phyloP scores from a whole-genome alignment of 2,113 vertebrate genomes.

The Taurulus bubalis region DNA sequence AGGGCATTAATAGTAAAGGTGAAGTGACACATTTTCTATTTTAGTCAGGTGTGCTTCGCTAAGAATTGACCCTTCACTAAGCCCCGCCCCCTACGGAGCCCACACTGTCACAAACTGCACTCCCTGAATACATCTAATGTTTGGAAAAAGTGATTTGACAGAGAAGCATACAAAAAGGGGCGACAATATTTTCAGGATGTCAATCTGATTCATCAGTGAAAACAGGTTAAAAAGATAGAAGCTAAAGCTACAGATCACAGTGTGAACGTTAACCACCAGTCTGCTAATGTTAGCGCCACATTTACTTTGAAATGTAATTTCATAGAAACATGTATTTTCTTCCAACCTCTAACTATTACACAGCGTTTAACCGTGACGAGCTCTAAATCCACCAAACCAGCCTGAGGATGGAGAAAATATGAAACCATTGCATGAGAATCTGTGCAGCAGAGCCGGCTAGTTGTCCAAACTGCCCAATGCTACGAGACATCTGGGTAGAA shows the following conservation, averaged over 20 bases:
- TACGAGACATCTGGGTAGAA: not conserved
- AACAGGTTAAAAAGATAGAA: not conserved
- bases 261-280: no score
- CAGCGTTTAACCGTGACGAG: not conserved
- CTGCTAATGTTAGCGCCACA: no score
- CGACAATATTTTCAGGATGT: not conserved
- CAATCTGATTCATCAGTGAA: no score
- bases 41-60: not conserved
- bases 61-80: no score
- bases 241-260: no score
- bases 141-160: not conserved
- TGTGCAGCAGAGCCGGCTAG: not conserved
- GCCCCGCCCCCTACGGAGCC: no score
- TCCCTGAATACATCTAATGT: not conserved
- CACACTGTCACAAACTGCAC: not conserved
- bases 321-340: no score
- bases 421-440: not conserved
- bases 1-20: not conserved
- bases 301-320: no score
- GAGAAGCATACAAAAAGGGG: not conserved
- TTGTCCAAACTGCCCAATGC: not conserved
- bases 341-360: no score
- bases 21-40: not conserved
- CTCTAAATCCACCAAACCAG: not conserved
- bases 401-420: not conserved